phyloP scores from a whole-genome alignment of 2,888 invertebrate genomes.

The Molanna angustata region DNA sequence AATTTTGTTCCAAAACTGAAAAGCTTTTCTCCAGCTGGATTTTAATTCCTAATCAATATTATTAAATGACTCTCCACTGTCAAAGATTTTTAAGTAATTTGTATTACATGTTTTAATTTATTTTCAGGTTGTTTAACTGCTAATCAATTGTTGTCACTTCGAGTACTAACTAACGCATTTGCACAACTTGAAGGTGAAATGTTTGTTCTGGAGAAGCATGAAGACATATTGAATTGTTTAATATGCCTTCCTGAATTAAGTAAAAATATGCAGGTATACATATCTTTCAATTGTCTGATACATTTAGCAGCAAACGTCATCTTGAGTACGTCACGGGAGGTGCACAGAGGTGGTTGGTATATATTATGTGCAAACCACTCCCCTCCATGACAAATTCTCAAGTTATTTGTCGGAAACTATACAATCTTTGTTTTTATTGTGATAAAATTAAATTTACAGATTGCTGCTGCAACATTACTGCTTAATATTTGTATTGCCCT shows the following conservation, averaged over 20 bases:
- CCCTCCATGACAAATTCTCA: no score
- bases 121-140: slow-evolving; percentile 57
- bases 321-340: no score
- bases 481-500: slow-evolving; percentile 69
- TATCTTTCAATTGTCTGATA: no score
- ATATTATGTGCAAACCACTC: no score
- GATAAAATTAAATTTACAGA: slow-evolving; percentile 47
- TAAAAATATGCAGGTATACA: slow-evolving; percentile 61
- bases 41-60: no score
- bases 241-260: slow-evolving; percentile 53
- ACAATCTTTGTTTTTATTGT: background rate
- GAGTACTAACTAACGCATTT: slow-evolving; percentile 81
- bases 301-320: no score
- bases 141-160: slow-evolving; percentile 75
- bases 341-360: no score
- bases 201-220: slow-evolving; percentile 57
- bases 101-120: slow-evolving; percentile 1
- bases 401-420: no score
- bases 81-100: no score
- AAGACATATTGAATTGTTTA: slow-evolving; percentile 55
- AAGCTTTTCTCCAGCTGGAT: no score
- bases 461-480: slow-evolving; percentile 70
- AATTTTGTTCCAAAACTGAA: no score
- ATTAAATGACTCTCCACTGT: no score
- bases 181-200: slow-evolving; percentile 64